These are phyloP conservation scores for Rotaria magnacalcarata DNA, from an alignment of 2,888 invertebrate genomes.

Conservation along the genomic window DNA sequence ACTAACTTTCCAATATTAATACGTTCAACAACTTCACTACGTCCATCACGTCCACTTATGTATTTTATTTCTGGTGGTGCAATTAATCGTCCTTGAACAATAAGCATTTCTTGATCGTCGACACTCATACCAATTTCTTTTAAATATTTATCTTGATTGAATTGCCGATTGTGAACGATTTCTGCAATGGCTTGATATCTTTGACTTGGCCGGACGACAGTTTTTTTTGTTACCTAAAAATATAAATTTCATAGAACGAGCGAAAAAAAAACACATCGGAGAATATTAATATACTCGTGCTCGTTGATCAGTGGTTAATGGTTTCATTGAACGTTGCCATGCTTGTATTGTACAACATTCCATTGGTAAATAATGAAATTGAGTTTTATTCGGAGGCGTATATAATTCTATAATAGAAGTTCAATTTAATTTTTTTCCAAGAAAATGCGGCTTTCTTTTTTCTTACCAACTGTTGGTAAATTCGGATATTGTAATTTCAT, in stretches of 20 bases:
- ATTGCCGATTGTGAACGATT: background rate
- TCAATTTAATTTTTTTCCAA: background rate
- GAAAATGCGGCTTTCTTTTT: background rate
- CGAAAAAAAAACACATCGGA: too few relatives aligned
- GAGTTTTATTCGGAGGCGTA: conserved; percentile 15
- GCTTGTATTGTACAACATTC: conserved; percentile 32
- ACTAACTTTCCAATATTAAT: conserved; percentile 13
- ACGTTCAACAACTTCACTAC: conserved; percentile 9
- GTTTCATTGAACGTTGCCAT: conserved; percentile 34
- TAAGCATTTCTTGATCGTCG: conserved; percentile 3
- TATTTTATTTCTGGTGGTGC: conserved; percentile 2
- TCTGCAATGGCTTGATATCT: background rate
- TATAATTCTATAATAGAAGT: background rate
- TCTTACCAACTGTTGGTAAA: conserved; percentile 18
- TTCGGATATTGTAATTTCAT: conserved; percentile 3
- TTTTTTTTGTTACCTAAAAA: conserved; percentile 32
- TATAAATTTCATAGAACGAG: background rate
- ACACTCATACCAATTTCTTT: conserved; percentile 30
- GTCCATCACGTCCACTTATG: conserved; percentile 16
- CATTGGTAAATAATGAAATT: conserved; percentile 28
- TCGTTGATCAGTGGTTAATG: conserved; percentile 16
- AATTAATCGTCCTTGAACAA: background rate
- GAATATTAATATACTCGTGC: background rate
- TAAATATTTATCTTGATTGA: conserved; percentile 33
- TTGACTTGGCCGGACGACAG: background rate